A percentile compares a stretch with the other conserved stretches of the same genome.
phyloP scores from a whole-genome alignment of 2,888 invertebrate genomes.

The Xanthorhoe designata region DNA sequence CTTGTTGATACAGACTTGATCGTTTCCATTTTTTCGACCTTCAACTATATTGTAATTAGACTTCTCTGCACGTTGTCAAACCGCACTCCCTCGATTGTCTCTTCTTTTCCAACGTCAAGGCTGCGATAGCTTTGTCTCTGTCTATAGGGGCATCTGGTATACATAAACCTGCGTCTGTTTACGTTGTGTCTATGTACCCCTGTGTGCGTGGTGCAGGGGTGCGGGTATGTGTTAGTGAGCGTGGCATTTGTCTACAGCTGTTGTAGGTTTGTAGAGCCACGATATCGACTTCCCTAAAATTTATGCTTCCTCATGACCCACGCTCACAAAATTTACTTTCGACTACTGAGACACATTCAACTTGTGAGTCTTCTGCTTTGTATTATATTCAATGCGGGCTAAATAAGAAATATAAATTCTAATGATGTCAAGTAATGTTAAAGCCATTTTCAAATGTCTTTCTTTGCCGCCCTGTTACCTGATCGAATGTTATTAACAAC shows the following conservation, averaged over 20 bases:
- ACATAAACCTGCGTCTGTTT: slow-evolving; percentile 83
- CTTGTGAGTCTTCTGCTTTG: slow-evolving; percentile 61
- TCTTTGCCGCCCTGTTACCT: slow-evolving; percentile 39
- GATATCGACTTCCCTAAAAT: slow-evolving; percentile 77
- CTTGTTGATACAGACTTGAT: slow-evolving; percentile 45
- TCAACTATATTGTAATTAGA: slow-evolving; percentile 80
- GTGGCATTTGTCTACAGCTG: slow-evolving; percentile 81
- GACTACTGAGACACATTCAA: slow-evolving; percentile 57
- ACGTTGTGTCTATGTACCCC: slow-evolving; percentile 64
- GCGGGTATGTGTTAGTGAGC: slow-evolving; percentile 72
- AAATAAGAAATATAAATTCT: slow-evolving; percentile 62
- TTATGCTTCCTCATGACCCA: slow-evolving; percentile 84
- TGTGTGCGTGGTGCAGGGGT: slow-evolving; percentile 74
- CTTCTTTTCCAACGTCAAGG: slow-evolving; percentile 66
- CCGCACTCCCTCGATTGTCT: slow-evolving; percentile 65
- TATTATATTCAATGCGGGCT: slow-evolving; percentile 62
- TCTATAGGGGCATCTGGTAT: slow-evolving; percentile 83
- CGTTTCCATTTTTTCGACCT: slow-evolving; percentile 76
- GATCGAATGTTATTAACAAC: slow-evolving; percentile 42
- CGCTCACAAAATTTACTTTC: slow-evolving; percentile 62
- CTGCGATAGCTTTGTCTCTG: slow-evolving; percentile 70
- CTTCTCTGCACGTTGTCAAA: slow-evolving; percentile 76
- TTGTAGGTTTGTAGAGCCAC: slow-evolving; percentile 76
- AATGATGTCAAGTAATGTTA: slow-evolving; percentile 51
- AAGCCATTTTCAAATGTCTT: slow-evolving; percentile 46